Evolutionary conservation across 2,113 vertebrate genomes (phyloP).

Genomic region (Chionomys nivalis): DNA sequence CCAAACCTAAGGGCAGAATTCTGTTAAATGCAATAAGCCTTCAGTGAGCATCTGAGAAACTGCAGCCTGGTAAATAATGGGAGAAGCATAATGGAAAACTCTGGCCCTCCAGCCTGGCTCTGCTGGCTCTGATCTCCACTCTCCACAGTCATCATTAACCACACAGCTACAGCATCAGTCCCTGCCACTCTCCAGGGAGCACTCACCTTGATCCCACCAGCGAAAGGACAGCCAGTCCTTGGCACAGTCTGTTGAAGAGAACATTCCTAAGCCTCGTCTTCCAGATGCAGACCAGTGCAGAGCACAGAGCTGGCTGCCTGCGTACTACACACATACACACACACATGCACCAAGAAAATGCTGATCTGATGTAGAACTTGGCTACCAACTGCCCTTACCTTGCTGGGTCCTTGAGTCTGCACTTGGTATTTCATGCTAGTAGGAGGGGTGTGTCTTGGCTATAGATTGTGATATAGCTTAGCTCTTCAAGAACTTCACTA

Average conservation of each 20-base stretch:
- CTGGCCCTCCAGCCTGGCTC: background rate
- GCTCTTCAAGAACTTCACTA: background rate
- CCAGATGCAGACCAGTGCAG: background rate
- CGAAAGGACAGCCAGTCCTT: background rate
- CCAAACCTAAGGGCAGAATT: constrained; percentile 36
- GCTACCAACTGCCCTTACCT: background rate
- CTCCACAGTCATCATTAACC: background rate
- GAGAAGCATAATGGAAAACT: background rate
- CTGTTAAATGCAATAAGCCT: background rate
- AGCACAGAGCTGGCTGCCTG: background rate
- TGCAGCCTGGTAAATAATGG: background rate
- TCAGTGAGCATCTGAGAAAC: background rate
- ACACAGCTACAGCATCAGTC: background rate
- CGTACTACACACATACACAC: background rate
- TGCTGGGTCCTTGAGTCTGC: background rate
- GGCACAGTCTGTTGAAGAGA: background rate
- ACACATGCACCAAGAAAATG: background rate
- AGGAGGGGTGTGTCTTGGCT: background rate
- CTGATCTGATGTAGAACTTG: background rate
- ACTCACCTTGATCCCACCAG: background rate
- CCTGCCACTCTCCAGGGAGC: background rate
- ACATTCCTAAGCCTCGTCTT: background rate
- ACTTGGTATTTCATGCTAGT: background rate
- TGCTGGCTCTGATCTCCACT: background rate
- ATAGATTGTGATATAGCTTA: background rate